These are phyloP conservation scores for Epinephelus cyanopodus DNA, from an alignment of 2,113 vertebrate genomes.

Conservation along the genomic window DNA sequence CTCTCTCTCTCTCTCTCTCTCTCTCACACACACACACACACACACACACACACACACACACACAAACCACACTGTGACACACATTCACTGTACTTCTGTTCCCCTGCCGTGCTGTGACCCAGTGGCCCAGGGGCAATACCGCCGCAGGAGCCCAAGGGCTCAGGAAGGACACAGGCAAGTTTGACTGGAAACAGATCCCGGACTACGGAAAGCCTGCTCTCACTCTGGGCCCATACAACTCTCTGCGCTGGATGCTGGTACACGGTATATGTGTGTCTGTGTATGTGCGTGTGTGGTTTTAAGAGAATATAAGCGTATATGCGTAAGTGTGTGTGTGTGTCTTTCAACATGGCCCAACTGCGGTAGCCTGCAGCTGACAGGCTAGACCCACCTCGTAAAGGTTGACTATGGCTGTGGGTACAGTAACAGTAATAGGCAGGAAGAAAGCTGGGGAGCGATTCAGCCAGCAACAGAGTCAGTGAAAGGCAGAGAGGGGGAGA, in stretches of 20 bases:
- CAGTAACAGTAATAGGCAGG: conserved; percentile 50
- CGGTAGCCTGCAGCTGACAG: conserved; percentile 66
- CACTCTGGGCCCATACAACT: conserved; percentile 49
- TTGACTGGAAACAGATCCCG: conserved; percentile 78
- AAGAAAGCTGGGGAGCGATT: conserved; percentile 53
- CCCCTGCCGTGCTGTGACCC: conserved; percentile 60
- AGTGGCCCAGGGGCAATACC: conserved; percentile 31
- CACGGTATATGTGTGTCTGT: conserved; percentile 6
- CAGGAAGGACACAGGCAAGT: conserved; percentile 76
- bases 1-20: no score
- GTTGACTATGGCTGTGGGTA: conserved; percentile 61
- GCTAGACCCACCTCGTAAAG: conserved; percentile 61
- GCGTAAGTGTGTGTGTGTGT: conserved; percentile 17
- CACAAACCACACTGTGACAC: conserved; percentile 7
- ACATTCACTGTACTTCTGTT: conserved; percentile 10
- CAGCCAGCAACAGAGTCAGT: conserved; percentile 30
- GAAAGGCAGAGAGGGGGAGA: conserved; percentile 11
- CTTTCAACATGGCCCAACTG: conserved; percentile 39
- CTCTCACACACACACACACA: conserved; percentile 12
- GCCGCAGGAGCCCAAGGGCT: conserved; percentile 66
- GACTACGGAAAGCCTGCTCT: conserved; percentile 69
- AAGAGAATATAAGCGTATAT: conserved; percentile 29
- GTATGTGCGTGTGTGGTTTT: conserved; percentile 30
- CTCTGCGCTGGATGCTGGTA: conserved; percentile 38
- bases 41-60: conserved; percentile 18